These are phyloP conservation scores for Aptenodytes patagonicus DNA, from an alignment of 2,113 vertebrate genomes.

Conservation along the genomic window DNA sequence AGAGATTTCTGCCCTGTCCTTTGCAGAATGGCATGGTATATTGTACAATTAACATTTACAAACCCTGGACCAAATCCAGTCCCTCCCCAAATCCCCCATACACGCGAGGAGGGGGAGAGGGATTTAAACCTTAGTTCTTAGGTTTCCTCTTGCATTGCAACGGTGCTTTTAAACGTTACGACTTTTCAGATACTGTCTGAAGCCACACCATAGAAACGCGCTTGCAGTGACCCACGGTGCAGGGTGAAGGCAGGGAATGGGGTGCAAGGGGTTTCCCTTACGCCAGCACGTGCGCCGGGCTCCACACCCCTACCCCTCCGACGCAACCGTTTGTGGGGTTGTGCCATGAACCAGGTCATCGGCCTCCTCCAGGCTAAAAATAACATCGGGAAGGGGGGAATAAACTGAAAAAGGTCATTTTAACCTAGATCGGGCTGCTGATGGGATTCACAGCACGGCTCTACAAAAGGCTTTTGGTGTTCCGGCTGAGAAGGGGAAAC, in stretches of 20 bases:
- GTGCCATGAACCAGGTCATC: background rate
- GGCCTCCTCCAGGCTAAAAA: background rate
- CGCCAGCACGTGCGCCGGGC: background rate
- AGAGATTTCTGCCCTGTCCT: background rate
- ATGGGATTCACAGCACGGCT: background rate
- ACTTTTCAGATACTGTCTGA: background rate
- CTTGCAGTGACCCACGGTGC: rapidly evolving
- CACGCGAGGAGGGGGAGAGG: rapidly evolving
- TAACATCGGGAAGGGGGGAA: background rate
- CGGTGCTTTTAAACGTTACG: rapidly evolving
- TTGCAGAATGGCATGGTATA: background rate
- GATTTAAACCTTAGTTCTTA: background rate
- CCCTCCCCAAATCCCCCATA: background rate
- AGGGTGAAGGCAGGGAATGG: background rate
- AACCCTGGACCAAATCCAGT: background rate
- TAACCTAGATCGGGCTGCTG: background rate
- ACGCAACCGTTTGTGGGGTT: rapidly evolving
- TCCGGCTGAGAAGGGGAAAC: background rate
- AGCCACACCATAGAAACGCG: rapidly evolving
- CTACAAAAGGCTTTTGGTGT: background rate
- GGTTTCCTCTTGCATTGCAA: background rate
- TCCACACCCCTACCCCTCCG: background rate
- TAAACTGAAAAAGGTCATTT: background rate
- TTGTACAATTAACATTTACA: background rate
- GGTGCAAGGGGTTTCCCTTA: background rate